Evolutionary conservation across 2,113 vertebrate species (phyloP).

Genomic region (Callocephalon fimbriatum): DNA sequence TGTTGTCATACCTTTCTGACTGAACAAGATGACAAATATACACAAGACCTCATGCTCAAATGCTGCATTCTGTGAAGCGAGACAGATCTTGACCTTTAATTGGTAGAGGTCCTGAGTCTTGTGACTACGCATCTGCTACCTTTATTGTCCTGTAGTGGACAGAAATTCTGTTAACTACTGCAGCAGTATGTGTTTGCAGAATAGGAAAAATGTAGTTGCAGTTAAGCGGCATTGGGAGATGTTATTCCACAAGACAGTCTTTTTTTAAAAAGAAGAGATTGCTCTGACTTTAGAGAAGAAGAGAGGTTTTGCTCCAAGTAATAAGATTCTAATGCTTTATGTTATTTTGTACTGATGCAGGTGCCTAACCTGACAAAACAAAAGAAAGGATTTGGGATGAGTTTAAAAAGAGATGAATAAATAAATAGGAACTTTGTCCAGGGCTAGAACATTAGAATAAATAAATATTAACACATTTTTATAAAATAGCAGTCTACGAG

Average conservation of each 20-base stretch:
- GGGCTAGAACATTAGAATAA: neutral
- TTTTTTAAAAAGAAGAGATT: neutral
- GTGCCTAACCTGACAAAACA: neutral
- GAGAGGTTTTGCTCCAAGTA: neutral
- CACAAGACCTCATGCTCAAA: conserved; percentile 52
- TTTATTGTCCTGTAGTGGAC: conserved; percentile 54
- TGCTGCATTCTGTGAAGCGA: conserved; percentile 54
- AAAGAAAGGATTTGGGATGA: neutral
- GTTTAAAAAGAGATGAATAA: neutral
- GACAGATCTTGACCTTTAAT: conserved; percentile 72
- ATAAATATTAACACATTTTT: neutral
- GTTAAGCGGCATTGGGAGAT: neutral
- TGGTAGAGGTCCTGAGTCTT: conserved; percentile 64
- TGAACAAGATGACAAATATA: conserved; percentile 72
- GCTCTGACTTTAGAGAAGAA: neutral
- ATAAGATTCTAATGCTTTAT: neutral
- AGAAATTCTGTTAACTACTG: conserved; percentile 62
- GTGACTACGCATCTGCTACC: conserved; percentile 62
- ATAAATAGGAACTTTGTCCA: neutral
- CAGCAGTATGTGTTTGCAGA: neutral
- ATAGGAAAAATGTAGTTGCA: neutral
- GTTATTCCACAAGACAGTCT: neutral
- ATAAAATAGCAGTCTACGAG: neutral
- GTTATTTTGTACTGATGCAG: neutral
- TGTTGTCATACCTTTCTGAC: conserved; percentile 69